Evolutionary conservation across 2,797 vertebrate species (phyloP).

Genomic region (Xenops minutus): DNA sequence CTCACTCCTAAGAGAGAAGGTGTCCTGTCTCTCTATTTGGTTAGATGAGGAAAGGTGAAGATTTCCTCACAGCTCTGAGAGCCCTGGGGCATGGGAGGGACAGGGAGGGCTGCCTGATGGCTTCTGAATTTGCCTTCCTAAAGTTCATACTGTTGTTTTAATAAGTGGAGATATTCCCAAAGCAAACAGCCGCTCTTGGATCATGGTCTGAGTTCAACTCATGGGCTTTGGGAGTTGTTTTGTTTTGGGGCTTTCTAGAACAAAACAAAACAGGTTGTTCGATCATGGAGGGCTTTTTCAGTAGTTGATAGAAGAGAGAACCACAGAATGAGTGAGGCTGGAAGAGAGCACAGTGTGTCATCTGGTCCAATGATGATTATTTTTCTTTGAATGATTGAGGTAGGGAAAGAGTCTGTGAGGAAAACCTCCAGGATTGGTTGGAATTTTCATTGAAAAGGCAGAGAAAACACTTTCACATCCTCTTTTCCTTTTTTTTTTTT

Average conservation of each 20-base stretch:
- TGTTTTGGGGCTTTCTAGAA: neutral
- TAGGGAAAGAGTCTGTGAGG: neutral
- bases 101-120: neutral
- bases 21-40: neutral
- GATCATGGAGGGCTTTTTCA: neutral
- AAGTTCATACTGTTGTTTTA: neutral
- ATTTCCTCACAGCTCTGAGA: neutral
- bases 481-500: no score
- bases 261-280: neutral
- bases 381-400: neutral
- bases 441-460: conserved; percentile 19
- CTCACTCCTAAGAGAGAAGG: neutral
- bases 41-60: neutral
- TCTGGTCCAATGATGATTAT: neutral
- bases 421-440: neutral
- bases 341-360: neutral
- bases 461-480: neutral
- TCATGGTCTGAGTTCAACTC: neutral
- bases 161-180: neutral
- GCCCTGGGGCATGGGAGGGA: no score
- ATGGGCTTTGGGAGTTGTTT: neutral
- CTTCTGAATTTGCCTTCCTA: neutral
- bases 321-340: neutral
- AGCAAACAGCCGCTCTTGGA: neutral
- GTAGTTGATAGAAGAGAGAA: neutral